Evolutionary conservation across 1,140 invertebrate genomes (phyloP).

Genomic region (Conus betulinus): DNA sequence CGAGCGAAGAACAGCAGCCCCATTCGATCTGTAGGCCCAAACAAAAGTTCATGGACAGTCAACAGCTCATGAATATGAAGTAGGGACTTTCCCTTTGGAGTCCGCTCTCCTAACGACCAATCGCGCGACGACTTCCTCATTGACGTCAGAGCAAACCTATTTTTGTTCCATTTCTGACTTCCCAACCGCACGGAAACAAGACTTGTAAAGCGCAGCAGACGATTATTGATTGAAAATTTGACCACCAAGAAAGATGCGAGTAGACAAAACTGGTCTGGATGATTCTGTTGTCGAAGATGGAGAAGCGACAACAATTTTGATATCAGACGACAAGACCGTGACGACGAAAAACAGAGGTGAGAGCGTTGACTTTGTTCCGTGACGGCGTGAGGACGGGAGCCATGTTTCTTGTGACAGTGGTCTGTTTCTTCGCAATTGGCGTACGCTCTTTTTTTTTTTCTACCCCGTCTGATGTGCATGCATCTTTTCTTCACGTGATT

Average conservation of each 20-base stretch:
- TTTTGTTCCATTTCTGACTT: constrained; percentile 8
- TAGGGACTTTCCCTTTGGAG: constrained; percentile 21
- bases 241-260: background rate
- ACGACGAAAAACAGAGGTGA: constrained; percentile 26
- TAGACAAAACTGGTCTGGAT: constrained; percentile 31
- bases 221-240: background rate
- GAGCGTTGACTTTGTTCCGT: background rate
- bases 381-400: constrained; percentile 4
- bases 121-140: constrained; percentile 10
- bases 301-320: constrained; percentile 10
- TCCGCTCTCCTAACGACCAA: background rate
- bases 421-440: no score
- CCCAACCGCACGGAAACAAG: no score
- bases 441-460: no score
- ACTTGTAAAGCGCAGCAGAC: no score
- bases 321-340: background rate
- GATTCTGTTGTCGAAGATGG: constrained; percentile 29
- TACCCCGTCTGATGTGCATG: no score
- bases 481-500: no score
- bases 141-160: constrained; percentile 23
- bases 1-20: background rate
- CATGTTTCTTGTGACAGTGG: constrained; percentile 17
- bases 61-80: background rate
- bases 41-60: background rate
- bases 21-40: background rate